These are phyloP conservation scores for Dicranocentrus wangi DNA, from an alignment of 2,888 invertebrate genomes.

Conservation along the genomic window DNA sequence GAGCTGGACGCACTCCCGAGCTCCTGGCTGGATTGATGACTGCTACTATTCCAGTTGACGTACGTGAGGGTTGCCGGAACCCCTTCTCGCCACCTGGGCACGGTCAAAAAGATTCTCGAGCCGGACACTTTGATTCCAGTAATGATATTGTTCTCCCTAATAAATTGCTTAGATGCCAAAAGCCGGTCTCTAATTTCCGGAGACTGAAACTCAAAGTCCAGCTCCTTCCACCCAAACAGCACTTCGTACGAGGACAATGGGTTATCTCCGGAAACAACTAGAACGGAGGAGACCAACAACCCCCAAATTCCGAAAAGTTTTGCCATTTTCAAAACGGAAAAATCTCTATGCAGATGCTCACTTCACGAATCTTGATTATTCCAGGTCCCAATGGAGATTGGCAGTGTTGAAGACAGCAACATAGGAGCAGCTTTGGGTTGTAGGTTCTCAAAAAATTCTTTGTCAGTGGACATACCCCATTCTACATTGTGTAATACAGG, in stretches of 20 bases:
- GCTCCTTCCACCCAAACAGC: slow-evolving; percentile 10
- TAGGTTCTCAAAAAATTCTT: slow-evolving; percentile 1
- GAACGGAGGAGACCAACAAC: background rate
- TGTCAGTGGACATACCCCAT: background rate
- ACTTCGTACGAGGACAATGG: slow-evolving; percentile 19
- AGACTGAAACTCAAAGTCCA: slow-evolving; percentile 15
- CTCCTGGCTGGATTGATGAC: background rate
- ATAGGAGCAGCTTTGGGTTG: no score
- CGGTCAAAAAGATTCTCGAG: slow-evolving; percentile 30
- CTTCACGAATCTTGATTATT: no score
- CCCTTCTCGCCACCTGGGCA: slow-evolving; percentile 42
- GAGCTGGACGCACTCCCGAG: slow-evolving; percentile 16
- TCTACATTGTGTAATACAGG: no score
- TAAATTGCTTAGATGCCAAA: background rate
- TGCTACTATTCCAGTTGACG: slow-evolving; percentile 24
- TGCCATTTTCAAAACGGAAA: slow-evolving; percentile 3
- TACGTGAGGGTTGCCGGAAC: slow-evolving; percentile 42
- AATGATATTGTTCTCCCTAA: slow-evolving; percentile 22
- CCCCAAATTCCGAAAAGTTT: background rate
- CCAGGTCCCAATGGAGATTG: slow-evolving; percentile 9
- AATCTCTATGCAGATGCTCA: no score
- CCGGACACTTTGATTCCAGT: slow-evolving; percentile 31
- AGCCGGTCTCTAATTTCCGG: background rate
- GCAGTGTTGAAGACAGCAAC: background rate
- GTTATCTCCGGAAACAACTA: background rate